Evolutionary conservation across 2,113 vertebrate genomes (phyloP).

Genomic region (Cricetomys ansorgei): DNA sequence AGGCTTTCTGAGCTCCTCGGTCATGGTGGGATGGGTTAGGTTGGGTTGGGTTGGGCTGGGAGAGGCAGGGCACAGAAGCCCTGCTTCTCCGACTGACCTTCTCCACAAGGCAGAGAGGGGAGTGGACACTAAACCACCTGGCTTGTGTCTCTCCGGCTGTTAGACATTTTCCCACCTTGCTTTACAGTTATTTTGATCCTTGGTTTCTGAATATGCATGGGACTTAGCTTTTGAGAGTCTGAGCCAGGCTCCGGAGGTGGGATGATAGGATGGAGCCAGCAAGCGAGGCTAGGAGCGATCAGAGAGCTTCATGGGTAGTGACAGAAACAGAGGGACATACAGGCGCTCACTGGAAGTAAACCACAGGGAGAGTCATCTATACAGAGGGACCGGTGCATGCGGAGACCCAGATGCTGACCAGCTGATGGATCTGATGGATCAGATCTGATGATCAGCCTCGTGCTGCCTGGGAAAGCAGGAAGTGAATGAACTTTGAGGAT

Average conservation of each 20-base stretch:
- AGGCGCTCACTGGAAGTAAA: background rate
- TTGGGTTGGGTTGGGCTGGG: background rate
- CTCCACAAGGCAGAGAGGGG: background rate
- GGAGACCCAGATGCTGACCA: background rate
- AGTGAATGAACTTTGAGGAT: background rate
- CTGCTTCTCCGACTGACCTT: fast-evolving
- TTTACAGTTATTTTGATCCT: background rate
- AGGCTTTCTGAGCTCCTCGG: background rate
- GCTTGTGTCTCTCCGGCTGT: background rate
- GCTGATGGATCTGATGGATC: no score
- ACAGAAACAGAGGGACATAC: background rate
- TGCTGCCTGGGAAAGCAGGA: background rate
- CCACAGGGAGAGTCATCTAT: background rate
- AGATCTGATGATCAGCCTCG: no score
- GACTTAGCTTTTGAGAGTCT: background rate
- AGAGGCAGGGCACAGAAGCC: background rate
- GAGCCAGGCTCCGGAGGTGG: background rate
- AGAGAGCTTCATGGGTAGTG: background rate
- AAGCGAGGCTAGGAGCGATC: background rate
- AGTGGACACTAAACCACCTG: background rate
- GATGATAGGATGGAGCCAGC: background rate
- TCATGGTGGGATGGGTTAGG: background rate
- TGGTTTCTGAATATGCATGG: background rate
- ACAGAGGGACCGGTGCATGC: background rate
- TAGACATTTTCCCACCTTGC: background rate